Conservation (phyloP, 2,113 vertebrate genomes). For the Cochlearius cochlearius region DNA sequence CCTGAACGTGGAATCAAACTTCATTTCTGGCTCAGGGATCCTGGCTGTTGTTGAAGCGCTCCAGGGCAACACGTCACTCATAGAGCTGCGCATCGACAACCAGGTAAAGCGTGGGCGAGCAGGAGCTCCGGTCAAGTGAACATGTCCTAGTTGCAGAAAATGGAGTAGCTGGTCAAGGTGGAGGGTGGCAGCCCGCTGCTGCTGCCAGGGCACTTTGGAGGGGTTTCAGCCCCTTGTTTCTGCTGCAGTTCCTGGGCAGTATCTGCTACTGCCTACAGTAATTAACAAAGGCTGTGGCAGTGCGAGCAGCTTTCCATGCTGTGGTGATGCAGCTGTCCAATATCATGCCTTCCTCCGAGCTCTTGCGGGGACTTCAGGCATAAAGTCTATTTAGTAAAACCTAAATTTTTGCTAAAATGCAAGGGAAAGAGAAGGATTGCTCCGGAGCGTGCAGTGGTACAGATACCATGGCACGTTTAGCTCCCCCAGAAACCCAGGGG, state of each 20-base stretch:
- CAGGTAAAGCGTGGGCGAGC: slow-evolving; percentile 71
- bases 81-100: slow-evolving; percentile 96
- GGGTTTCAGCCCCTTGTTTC: not conserved
- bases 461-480: not conserved
- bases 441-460: not conserved
- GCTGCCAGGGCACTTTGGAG: not conserved
- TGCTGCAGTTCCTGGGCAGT: not conserved
- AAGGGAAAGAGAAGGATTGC: not conserved
- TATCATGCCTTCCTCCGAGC: not conserved
- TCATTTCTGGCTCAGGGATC: slow-evolving; percentile 92
- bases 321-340: fast-evolving
- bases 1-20: slow-evolving; percentile 97
- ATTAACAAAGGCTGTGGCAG: not conserved
- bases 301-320: not conserved
- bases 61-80: slow-evolving; percentile 85
- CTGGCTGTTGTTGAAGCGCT: slow-evolving; percentile 85
- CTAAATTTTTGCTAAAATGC: not conserved
- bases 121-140: not conserved
- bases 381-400: not conserved
- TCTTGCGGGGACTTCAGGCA: not conserved
- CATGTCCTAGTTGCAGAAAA: fast-evolving
- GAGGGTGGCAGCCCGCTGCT: not conserved
- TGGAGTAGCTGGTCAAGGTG: too few relatives aligned
- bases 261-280: not conserved
- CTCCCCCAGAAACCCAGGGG: not conserved